phyloP scores from a whole-genome alignment of 1,140 invertebrate species.

The Eubasilissa regina region DNA sequence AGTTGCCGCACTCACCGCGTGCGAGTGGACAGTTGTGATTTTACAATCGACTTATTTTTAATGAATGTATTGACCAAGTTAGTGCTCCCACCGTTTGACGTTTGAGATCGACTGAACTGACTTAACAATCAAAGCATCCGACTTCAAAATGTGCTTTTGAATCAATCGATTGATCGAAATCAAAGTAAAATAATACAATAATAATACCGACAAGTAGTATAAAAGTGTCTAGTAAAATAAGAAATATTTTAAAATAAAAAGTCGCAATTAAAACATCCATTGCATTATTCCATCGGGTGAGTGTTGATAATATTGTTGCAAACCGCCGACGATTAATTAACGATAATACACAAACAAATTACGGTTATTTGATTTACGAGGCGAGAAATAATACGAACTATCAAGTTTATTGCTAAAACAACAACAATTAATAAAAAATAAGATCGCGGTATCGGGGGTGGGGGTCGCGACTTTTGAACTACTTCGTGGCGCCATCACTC shows the following conservation, averaged over 20 bases:
- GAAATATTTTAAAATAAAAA: too few species aligned
- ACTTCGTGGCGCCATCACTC: not conserved
- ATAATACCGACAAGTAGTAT: not conserved
- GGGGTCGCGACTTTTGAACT: slow-evolving; percentile 10
- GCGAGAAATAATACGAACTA: not conserved
- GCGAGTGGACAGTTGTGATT: too few species aligned
- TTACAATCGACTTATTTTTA: not conserved
- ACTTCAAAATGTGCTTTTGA: not conserved
- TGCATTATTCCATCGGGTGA: not conserved
- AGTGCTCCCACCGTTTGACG: not conserved
- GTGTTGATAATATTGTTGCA: slow-evolving; percentile 10
- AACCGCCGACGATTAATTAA: not conserved
- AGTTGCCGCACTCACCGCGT: too few species aligned
- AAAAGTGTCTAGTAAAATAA: slow-evolving; percentile 4
- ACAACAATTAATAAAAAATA: not conserved
- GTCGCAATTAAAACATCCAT: not conserved
- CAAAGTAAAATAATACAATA: not conserved
- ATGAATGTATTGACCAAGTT: not conserved
- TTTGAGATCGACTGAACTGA: not conserved
- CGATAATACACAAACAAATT: not conserved
- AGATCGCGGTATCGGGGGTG: not conserved
- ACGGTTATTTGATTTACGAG: not conserved
- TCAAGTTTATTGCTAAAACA: not conserved
- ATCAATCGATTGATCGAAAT: not conserved
- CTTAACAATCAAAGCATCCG: not conserved